Evolutionary conservation across 2,113 vertebrate genomes (phyloP), one percentile per base, ranked within the genome.

Genomic region (Nesogale talazaci): DNA sequence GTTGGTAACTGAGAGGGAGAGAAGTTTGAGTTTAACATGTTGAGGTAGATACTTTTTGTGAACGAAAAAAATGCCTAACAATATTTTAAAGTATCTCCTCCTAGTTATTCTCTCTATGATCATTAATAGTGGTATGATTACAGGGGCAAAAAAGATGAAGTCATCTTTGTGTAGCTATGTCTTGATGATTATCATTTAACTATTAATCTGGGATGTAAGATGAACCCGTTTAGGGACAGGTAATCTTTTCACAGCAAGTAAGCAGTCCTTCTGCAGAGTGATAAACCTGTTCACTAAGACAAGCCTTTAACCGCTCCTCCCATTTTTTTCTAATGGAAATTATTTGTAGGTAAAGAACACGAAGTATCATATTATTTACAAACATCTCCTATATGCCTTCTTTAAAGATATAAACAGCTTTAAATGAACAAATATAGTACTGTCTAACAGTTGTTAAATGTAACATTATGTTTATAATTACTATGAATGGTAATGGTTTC

Each of bases 381-480:
- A 91, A 88, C 76, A 63, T 83, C 78, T 34, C 19, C 36, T 59
- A 76, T 77, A 61, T 81, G 59, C 12, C 31, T 89, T 93, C 52
- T 56, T 82, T 74, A 75, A n/a, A 82, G 69, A 83, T 25, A 61
- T 81, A 82, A 70, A 17, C 40, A 42, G 70, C 77, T 84, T 93
- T 74, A 85, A 88, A 72, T 72, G 46, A 86, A 82, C 38, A 78
- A 87, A 90, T 14, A 74, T 4, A 12, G 87, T 88, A 81, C 22
- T n/a, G n/a, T n/a, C n/a, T 77, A 86, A 67, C 25, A 86, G 20
- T 91, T 70, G 17, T 84, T 93, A 89, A 90, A 61, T 80, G 52
- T 75, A 70, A 74, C 52, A 59, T 86, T 89, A n/a, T 83, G 31
- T 80, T 94, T 91, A 70, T 89, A 67, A 91, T 94, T 91, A 36